Evolutionary conservation across 2,113 vertebrate species (phyloP), one percentile per base, ranked within the genome.

Genomic region (Bambusicola thoracicus): DNA sequence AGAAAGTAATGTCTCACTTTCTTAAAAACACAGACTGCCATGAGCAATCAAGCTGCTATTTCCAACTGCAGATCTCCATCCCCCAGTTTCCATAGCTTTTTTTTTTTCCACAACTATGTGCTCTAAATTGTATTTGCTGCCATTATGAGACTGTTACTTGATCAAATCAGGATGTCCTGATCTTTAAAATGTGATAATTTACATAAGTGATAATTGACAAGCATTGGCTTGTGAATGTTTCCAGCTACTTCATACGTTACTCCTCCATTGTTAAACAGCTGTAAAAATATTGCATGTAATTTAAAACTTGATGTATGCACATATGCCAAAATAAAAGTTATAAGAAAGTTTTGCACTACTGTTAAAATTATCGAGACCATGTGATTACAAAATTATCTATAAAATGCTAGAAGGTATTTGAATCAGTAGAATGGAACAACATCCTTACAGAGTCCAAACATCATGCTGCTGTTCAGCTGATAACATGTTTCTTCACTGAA

Each of bases 231-330:
- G 79, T 77, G 81, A 91, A 91, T 72, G 68, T 85, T 93, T 91
- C 90, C 75, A 89, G 51, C 70, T 82, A 78, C 29, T 92, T 58
- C 21, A 6, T 30, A 49, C 1, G 1, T 63, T 65, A 79, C 34
- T 91, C 82, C 76, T 83, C 85, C 65, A 65, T 77, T 85, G 87
- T 89, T 95, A 81, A 95, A 85, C 79, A 78, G 65, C 69, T 86
- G 61, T 75, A 83, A 68, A 87, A 91, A 89, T 69, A 89, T 15
- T 61, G 63, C 29, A 34, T 43, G 46, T 67, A 55, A 82, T 94
- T 89, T 82, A 67, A 87, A 91, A 77, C 61, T n/a, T 85, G 68
- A 92, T 56, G 56, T 73, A 93, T 82, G 15, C 24, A 63, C 19
- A 63, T 21, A 40, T 27, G 62, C 11, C 36, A 67, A 36, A 82